Conservation (phyloP, 2,113 vertebrate species). For the Xyliphius kryptos region DNA sequence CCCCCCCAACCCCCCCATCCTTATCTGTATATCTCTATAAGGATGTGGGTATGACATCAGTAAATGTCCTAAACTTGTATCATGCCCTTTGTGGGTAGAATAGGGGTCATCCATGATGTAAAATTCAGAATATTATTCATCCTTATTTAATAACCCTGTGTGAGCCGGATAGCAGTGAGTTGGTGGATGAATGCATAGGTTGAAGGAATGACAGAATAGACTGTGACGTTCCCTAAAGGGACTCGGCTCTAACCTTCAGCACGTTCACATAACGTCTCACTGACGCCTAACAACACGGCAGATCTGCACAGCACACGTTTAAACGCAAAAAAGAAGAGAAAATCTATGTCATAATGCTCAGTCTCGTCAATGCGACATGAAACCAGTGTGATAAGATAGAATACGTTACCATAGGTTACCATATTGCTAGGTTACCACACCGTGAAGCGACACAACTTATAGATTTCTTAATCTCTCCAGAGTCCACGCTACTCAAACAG, state of each 20-base stretch:
- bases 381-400: not conserved
- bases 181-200: too few relatives aligned
- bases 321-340: not conserved
- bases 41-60: too few relatives aligned
- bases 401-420: conserved; percentile 9
- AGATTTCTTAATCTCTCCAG: not conserved
- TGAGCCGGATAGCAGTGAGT: too few relatives aligned
- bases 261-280: conserved; percentile 44
- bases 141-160: too few relatives aligned
- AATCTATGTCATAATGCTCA: not conserved
- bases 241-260: conserved; percentile 35
- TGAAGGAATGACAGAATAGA: conserved; percentile 2
- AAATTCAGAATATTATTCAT: too few relatives aligned
- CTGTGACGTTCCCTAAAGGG: conserved; percentile 45
- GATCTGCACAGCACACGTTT: not conserved
- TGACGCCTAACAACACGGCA: conserved; percentile 32
- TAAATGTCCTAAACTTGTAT: too few relatives aligned
- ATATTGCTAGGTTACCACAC: conserved; percentile 33
- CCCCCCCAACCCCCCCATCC: too few relatives aligned
- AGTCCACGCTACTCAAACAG: not conserved
- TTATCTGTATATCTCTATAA: too few relatives aligned
- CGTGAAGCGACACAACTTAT: not conserved
- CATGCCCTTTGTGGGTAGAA: too few relatives aligned
- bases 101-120: too few relatives aligned
- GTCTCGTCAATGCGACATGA: not conserved